phyloP scores from a whole-genome alignment of 2,113 vertebrate species.

The Cephalopholis sonnerati region DNA sequence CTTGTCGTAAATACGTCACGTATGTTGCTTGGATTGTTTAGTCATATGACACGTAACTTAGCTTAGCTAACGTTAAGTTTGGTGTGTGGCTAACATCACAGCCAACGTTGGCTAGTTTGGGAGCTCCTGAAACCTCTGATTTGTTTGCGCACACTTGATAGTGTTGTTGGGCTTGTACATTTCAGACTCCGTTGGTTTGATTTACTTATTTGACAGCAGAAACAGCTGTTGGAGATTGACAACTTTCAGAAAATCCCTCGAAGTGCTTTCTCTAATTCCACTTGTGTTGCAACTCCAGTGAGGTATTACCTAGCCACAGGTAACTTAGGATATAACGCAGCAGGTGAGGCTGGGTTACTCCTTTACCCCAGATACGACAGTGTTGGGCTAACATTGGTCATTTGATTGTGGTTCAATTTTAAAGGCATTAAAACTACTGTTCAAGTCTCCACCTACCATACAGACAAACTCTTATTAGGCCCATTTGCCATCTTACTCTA shows the following conservation, averaged over 20 bases:
- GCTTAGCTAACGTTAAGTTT: constrained; percentile 67
- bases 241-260: constrained; percentile 24
- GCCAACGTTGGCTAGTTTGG: constrained; percentile 27
- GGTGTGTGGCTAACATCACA: constrained; percentile 60
- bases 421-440: neutral
- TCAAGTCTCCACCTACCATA: neutral
- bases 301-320: constrained; percentile 44
- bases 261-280: constrained; percentile 11
- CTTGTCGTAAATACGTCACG: neutral
- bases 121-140: constrained; percentile 1
- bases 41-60: constrained; percentile 74
- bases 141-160: neutral
- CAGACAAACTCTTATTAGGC: neutral
- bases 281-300: constrained; percentile 39
- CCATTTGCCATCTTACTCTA: neutral
- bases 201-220: neutral
- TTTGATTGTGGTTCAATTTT: neutral
- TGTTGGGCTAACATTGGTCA: neutral
- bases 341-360: constrained; percentile 12
- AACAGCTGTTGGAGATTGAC: constrained; percentile 29
- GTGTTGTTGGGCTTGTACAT: neutral
- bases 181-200: neutral
- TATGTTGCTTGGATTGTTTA: constrained; percentile 15
- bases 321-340: constrained; percentile 25
- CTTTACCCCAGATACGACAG: neutral